phyloP scores from a whole-genome alignment of 2,888 invertebrate species.

The Chrysolina haemoptera region DNA sequence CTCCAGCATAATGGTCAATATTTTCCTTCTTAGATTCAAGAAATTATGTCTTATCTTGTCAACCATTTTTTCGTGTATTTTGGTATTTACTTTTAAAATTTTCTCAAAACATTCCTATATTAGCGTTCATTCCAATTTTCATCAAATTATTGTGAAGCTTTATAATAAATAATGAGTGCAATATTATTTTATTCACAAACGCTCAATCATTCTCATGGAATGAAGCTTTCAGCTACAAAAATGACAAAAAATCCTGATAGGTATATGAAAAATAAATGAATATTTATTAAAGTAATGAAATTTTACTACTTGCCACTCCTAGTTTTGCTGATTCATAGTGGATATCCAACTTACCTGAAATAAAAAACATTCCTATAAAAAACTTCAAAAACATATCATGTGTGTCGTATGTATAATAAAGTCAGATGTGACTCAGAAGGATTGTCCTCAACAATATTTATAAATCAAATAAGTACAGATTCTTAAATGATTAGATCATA shows the following conservation, averaged over 20 bases:
- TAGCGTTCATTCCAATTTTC: neutral
- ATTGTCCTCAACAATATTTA: too few relatives aligned
- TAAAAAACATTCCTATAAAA: neutral
- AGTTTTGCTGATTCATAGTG: neutral
- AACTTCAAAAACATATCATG: neutral
- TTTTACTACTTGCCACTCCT: neutral
- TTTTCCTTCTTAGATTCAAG: neutral
- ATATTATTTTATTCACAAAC: too few relatives aligned
- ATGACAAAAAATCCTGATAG: neutral
- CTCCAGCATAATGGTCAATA: conserved; percentile 5
- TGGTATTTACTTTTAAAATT: neutral
- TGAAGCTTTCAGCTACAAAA: too few relatives aligned
- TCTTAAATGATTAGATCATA: too few relatives aligned
- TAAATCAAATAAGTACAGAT: too few relatives aligned
- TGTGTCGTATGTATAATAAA: too few relatives aligned
- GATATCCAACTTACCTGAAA: conserved; percentile 12
- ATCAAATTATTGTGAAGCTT: neutral
- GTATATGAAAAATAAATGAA: neutral
- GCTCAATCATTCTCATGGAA: too few relatives aligned
- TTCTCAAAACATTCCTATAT: too few relatives aligned
- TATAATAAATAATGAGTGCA: too few relatives aligned
- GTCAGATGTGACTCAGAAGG: too few relatives aligned
- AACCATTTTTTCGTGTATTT: neutral
- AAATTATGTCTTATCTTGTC: neutral
- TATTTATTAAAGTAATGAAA: neutral